Evolutionary conservation across 2,888 invertebrate species (phyloP), one percentile per base, ranked within the genome.

Genomic region (Polylopha cassiicola): DNA sequence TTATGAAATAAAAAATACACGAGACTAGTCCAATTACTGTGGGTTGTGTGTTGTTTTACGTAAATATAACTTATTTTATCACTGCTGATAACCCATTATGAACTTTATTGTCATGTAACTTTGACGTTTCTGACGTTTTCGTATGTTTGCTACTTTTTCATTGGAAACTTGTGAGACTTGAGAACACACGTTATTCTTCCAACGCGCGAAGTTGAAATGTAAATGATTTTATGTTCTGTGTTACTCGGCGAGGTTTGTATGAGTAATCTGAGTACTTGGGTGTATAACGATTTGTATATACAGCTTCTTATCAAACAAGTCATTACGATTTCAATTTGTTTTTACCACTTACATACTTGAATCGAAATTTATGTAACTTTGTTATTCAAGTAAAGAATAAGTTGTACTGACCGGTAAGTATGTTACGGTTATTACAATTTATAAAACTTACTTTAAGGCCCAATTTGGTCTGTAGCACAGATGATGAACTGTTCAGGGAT

Each of bases 21-120:
- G 14, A 32, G 23, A 33, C 30, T 39, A 34, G 26, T 41, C 43
- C 38, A 39, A 30, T 39, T 15, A 18, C 30, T 23, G 29, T 39
- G 26, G 30, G 51, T 58, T 59, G 47, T 55, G 55, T 56, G 61
- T 54, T 65, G 66, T 50, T 59, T 67, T 55, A 47, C 48, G 55
- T 44, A 59, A 62, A 65, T 55, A 51, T 47, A 44, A 39, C 41
- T 50, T 45, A 50, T 51, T 61, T 71, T 74, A 80, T 75, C 75
- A 59, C 36, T 44, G 46, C 37, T 65, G 84, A 82, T 84, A 84
- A 84, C 84, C 82, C 65, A 82, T 58, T 72, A 46, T 81, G 82
- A 84, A 79, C 84, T 75, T 50, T 78, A 73, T 47, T 33, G 54
- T 55, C 59, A 39, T 27, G 30, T 38, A 45, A 39, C 23, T 16